Base-by-base conservation (phyloP, 2,888 invertebrate species). In the Smittia aterrima region DNA sequence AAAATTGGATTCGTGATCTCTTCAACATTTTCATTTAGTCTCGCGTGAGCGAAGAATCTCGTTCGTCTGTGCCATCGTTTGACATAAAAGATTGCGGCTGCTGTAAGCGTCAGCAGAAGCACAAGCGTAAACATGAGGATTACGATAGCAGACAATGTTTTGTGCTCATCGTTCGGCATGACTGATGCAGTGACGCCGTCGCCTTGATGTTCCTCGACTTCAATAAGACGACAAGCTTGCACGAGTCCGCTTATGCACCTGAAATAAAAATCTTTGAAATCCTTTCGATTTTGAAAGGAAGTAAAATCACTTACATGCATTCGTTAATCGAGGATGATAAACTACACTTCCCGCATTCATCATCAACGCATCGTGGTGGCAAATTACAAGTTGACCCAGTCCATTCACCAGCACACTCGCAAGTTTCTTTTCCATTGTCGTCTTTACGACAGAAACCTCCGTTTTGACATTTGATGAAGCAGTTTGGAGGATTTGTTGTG, bases 1-100 rank as follows among this genome's bases (percentile, higher is more conserved):
- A 92, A 94, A 89, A 93, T 93, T 27, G 93, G 93, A 85, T 94
- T 94, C 80, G 85, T 89, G 79, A 92, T 91, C 85, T 92, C 93
- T 85, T 92, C 93, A 79, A 93, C 91, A 83, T 92, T 92, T 83
- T 93, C 93, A 75, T 92, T 87, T 79, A 93, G 88, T 11, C 93
- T 86, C 75, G 91, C 89, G 84, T 93, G 93, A 78, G 89, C 88
- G 81, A 93, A 93, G 9, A 79, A 77, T 41, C 78, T 77, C 73
- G 75, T 66, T 75, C 83, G 76, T 47, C 83, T 77, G 18, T 72
- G 72, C 75, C 83, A 77, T 67, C 80, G 81, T 75, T 83, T 76
- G 75, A 80, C 74, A 77, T 81, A 81, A 6, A 83, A 78, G 22
- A 80, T 81, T 3, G 79, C 47, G 13, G 75, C 11, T 4, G 73